A percentile compares a stretch with the other conserved stretches of the same genome.
phyloP scores from a whole-genome alignment of 2,888 invertebrate species.

The Eudemis profundana region DNA sequence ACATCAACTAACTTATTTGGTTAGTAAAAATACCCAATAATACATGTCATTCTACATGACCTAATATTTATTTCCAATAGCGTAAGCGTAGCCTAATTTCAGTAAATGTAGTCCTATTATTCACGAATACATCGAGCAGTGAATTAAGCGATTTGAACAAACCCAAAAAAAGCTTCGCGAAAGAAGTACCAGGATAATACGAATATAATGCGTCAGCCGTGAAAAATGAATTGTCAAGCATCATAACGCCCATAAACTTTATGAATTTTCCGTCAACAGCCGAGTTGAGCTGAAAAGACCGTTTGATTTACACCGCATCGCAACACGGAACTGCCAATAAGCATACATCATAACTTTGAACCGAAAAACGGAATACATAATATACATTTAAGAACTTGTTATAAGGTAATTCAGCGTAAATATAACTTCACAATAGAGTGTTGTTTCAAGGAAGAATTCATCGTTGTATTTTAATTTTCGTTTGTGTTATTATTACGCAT shows the following conservation, averaged over 20 bases:
- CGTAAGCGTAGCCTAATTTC: too few relatives aligned
- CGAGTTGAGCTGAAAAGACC: slow-evolving; percentile 17
- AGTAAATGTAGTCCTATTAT: slow-evolving; percentile 26
- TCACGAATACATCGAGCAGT: slow-evolving; percentile 9
- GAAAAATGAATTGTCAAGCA: slow-evolving; percentile 40
- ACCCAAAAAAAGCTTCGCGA: slow-evolving; percentile 24
- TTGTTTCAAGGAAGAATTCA: background rate
- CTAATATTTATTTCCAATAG: too few relatives aligned
- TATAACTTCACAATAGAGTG: background rate
- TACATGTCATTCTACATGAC: too few relatives aligned
- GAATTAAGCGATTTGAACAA: slow-evolving; percentile 30
- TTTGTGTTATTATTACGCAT: too few relatives aligned
- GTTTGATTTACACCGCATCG: slow-evolving; percentile 28
- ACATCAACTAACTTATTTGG: background rate
- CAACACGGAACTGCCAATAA: slow-evolving; percentile 20
- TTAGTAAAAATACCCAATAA: too few relatives aligned
- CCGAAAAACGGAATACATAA: slow-evolving; percentile 2
- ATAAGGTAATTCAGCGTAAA: background rate
- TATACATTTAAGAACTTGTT: background rate
- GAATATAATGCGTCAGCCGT: slow-evolving; percentile 40
- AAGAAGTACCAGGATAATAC: slow-evolving; percentile 32
- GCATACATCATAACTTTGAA: slow-evolving; percentile 29
- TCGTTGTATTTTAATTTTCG: background rate
- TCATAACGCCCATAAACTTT: slow-evolving; percentile 33
- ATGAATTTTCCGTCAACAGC: slow-evolving; percentile 32